Evolutionary conservation across 2,113 vertebrate species (phyloP).

Genomic region (Pachypanchax playfairii): DNA sequence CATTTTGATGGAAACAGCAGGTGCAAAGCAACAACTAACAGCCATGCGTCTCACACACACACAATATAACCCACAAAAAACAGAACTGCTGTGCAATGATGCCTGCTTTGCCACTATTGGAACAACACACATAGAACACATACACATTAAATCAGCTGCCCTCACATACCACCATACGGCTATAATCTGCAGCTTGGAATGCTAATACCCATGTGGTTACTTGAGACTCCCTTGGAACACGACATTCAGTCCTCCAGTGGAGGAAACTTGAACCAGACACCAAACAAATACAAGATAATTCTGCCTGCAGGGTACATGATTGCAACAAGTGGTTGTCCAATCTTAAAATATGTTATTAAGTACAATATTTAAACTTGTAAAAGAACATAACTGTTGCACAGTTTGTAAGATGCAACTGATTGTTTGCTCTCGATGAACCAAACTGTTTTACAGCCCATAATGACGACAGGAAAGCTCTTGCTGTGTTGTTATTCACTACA

Average conservation of each 20-base stretch:
- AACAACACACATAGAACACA: constrained; percentile 31
- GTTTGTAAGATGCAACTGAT: too few relatives aligned
- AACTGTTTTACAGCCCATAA: too few relatives aligned
- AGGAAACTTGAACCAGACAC: constrained; percentile 7
- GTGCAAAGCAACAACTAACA: constrained; percentile 58
- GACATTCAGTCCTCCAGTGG: constrained; percentile 1
- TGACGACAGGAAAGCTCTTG: too few relatives aligned
- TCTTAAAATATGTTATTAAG: too few relatives aligned
- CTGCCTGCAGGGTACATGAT: not conserved
- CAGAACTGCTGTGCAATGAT: constrained; percentile 46
- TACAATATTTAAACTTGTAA: too few relatives aligned
- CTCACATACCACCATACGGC: constrained; percentile 41
- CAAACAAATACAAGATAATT: not conserved
- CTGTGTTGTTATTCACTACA: too few relatives aligned
- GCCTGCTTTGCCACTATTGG: constrained; percentile 9
- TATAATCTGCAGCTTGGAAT: constrained; percentile 57
- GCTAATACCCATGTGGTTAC: constrained; percentile 56
- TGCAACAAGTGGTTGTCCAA: too few relatives aligned
- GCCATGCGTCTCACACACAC: constrained; percentile 5
- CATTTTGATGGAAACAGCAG: constrained; percentile 64
- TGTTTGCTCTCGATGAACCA: too few relatives aligned
- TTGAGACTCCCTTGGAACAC: constrained; percentile 34
- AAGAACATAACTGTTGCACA: too few relatives aligned
- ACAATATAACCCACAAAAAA: constrained; percentile 50
- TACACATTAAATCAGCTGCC: constrained; percentile 48